Evolutionary conservation across 2,797 vertebrate genomes (phyloP).

Genomic region (Sarcoramphus papa): DNA sequence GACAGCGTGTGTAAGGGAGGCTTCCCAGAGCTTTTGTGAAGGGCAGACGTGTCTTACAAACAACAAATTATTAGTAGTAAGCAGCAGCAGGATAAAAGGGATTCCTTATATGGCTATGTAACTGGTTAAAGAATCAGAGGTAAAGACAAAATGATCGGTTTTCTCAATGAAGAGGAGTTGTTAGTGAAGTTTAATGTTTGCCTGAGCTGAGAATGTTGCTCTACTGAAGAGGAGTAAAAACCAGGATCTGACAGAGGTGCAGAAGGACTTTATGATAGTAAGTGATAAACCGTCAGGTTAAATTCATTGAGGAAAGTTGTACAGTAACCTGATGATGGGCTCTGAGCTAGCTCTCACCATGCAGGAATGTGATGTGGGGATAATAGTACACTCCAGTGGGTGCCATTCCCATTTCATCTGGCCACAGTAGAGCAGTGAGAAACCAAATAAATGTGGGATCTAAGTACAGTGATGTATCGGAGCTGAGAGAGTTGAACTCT

Average conservation of each 20-base stretch:
- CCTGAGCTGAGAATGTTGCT: background rate
- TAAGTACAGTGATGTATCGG: background rate
- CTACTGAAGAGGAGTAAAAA: background rate
- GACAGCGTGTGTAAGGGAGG: fast-evolving
- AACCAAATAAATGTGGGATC: background rate
- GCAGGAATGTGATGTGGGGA: background rate
- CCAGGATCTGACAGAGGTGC: background rate
- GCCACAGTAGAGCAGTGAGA: background rate
- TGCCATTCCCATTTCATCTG: background rate
- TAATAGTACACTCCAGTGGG: background rate
- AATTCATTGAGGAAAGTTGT: background rate
- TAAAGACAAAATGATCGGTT: fast-evolving
- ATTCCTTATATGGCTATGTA: background rate
- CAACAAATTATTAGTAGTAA: background rate
- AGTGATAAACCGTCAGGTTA: background rate
- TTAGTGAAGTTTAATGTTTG: background rate
- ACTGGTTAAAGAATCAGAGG: background rate
- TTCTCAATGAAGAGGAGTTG: background rate
- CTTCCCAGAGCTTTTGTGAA: background rate
- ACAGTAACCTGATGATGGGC: background rate
- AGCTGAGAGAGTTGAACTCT: background rate
- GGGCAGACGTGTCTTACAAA: background rate
- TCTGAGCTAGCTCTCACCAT: background rate
- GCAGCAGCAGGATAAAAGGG: background rate
- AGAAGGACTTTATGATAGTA: background rate